phyloP scores from a whole-genome alignment of 2,113 vertebrate species.

The Diphyllodes magnificus region DNA sequence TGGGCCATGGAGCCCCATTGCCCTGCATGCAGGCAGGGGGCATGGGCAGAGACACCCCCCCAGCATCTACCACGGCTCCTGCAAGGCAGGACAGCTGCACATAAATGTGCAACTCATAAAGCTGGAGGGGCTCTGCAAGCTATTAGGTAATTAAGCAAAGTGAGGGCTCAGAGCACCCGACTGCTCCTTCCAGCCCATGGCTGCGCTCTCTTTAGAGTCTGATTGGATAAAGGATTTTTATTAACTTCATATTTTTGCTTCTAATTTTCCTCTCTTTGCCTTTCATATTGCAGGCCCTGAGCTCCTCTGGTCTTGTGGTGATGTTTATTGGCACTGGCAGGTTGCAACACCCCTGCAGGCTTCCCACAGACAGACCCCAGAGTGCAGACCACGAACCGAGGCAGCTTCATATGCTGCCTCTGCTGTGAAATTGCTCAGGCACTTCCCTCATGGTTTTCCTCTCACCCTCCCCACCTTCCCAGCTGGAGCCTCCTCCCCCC shows the following conservation, averaged over 20 bases:
- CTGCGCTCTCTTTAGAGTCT: slow-evolving; percentile 54
- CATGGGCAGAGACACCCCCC: neutral
- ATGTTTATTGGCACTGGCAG: slow-evolving; percentile 67
- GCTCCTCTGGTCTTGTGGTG: slow-evolving; percentile 51
- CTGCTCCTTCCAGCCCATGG: slow-evolving; percentile 35
- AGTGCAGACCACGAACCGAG: slow-evolving; percentile 38
- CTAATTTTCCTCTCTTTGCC: slow-evolving; percentile 67
- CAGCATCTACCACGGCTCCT: neutral
- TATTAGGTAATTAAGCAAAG: slow-evolving; percentile 69
- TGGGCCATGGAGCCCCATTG: neutral
- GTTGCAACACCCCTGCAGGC: slow-evolving; percentile 54
- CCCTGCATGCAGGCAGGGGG: neutral
- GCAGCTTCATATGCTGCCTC: slow-evolving; percentile 23
- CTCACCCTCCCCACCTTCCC: neutral
- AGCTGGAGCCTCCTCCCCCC: neutral
- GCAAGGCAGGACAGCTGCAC: neutral
- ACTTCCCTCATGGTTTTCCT: slow-evolving; percentile 16
- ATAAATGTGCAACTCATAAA: slow-evolving; percentile 66
- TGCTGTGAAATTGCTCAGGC: slow-evolving; percentile 58
- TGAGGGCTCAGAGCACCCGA: slow-evolving; percentile 22
- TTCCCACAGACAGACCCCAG: slow-evolving; percentile 66
- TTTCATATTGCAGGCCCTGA: slow-evolving; percentile 56
- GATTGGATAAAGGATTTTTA: slow-evolving; percentile 74
- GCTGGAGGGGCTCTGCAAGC: slow-evolving; percentile 61
- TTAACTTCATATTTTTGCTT: slow-evolving; percentile 75